Percentiles rank a stretch among this genome's conserved stretches.
These are phyloP conservation scores for Hippocampus comes DNA, from an alignment of 2,113 vertebrate species.

Conservation along the genomic window DNA sequence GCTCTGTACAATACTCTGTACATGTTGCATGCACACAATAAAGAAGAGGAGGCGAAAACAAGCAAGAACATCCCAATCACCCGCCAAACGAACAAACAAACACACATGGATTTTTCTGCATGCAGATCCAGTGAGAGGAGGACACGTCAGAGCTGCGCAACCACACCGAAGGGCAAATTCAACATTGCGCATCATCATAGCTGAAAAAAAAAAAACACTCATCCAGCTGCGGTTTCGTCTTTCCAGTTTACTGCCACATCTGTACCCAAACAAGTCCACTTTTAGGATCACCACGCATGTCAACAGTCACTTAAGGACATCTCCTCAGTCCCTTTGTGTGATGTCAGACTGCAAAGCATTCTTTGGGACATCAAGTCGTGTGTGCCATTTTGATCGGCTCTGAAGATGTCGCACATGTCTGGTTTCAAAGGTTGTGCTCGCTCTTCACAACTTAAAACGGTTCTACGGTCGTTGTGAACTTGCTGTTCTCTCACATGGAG, in stretches of 20 bases:
- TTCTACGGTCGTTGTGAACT: neutral
- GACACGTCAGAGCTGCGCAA: neutral
- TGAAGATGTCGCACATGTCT: neutral
- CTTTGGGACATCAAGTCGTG: neutral
- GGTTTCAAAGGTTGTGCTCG: neutral
- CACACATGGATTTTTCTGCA: neutral
- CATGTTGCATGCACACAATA: neutral
- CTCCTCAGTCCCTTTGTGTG: neutral
- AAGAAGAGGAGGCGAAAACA: constrained; percentile 1
- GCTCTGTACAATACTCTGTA: neutral
- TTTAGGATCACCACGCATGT: constrained; percentile 14
- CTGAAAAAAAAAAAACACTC: constrained; percentile 11
- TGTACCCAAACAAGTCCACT: constrained; percentile 8
- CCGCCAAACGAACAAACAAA: neutral
- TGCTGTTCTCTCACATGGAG: too few relatives aligned
- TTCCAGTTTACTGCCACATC: constrained; percentile 19
- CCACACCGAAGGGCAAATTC: constrained; percentile 30
- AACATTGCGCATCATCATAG: constrained; percentile 11
- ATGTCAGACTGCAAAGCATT: constrained; percentile 1
- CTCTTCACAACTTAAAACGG: neutral
- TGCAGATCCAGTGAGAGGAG: neutral
- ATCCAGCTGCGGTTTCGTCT: constrained; percentile 32
- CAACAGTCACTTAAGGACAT: constrained; percentile 9
- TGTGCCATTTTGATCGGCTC: neutral
- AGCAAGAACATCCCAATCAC: neutral